These are phyloP conservation scores for Orthonyx spaldingii DNA, from an alignment of 2,113 vertebrate species.

Conservation along the genomic window DNA sequence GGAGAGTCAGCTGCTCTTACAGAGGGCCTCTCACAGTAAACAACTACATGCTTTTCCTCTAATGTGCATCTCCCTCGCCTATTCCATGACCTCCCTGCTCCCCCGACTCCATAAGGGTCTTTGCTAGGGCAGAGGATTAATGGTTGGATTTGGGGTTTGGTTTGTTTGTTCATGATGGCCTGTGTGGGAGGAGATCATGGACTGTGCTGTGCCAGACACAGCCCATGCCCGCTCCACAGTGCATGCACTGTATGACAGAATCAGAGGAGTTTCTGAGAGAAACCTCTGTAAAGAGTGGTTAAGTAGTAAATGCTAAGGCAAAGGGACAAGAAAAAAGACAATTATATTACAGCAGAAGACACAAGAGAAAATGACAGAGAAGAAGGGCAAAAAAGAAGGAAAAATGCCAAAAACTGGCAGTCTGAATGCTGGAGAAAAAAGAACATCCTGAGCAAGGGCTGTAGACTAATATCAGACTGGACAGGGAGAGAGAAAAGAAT, in stretches of 20 bases:
- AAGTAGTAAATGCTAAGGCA: neutral
- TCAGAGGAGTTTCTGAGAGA: neutral
- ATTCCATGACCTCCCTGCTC: neutral
- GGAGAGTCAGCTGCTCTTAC: neutral
- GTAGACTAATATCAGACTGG: neutral
- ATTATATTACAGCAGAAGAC: neutral
- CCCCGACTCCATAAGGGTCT: neutral
- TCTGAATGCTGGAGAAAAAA: neutral
- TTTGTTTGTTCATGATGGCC: neutral
- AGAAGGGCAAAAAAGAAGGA: neutral
- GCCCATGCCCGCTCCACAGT: neutral
- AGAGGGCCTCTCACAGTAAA: neutral
- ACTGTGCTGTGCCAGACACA: neutral
- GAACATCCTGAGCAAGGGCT: neutral
- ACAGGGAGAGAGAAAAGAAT: neutral
- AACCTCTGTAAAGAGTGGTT: neutral
- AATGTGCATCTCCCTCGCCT: neutral
- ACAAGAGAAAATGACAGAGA: neutral
- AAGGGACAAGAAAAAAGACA: neutral
- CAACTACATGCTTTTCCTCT: neutral
- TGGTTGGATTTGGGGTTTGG: neutral
- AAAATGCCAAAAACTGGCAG: neutral
- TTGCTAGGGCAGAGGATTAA: neutral
- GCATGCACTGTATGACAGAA: neutral
- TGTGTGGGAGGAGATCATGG: neutral